Percentiles rank a stretch among this genome's conserved stretches.
These are phyloP conservation scores for Scatophagus argus DNA, from an alignment of 2,113 vertebrate genomes.

Conservation along the genomic window DNA sequence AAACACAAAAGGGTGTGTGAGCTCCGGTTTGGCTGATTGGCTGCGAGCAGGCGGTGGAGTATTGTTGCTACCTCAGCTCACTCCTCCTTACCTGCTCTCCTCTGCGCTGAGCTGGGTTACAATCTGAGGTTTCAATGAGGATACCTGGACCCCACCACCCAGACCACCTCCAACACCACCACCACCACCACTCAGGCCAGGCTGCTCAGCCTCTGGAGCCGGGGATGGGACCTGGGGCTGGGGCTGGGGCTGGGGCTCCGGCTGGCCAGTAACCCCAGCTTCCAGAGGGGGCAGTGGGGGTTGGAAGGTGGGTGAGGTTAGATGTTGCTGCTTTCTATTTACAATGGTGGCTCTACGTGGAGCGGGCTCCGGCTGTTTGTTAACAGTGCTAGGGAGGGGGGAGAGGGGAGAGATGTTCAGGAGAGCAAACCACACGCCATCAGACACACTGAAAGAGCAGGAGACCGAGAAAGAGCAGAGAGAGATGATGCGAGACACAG, in stretches of 20 bases:
- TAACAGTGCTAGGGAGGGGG: constrained; percentile 89
- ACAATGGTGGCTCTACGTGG: constrained; percentile 90
- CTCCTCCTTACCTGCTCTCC: constrained; percentile 93
- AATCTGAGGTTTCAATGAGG: constrained; percentile 82
- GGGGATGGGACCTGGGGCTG: constrained; percentile 67
- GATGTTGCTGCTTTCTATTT: constrained; percentile 92
- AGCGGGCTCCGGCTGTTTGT: constrained; percentile 91
- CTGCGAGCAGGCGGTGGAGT: constrained; percentile 78
- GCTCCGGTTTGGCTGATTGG: constrained; percentile 77
- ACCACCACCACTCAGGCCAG: constrained; percentile 72
- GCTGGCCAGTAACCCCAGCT: constrained; percentile 73
- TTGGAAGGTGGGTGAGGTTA: constrained; percentile 91
- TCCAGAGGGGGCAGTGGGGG: constrained; percentile 90
- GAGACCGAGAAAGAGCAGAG: constrained; percentile 31
- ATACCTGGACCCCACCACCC: constrained; percentile 77
- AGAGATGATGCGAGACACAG: constrained; percentile 33
- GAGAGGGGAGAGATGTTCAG: constrained; percentile 78
- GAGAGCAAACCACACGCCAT: constrained; percentile 74
- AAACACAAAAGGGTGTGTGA: constrained; percentile 40
- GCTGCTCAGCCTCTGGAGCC: constrained; percentile 83
- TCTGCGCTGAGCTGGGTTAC: constrained; percentile 83
- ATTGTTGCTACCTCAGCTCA: constrained; percentile 61
- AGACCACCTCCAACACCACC: constrained; percentile 68
- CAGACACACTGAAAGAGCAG: constrained; percentile 55
- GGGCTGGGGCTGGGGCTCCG: constrained; percentile 70